phyloP scores from a whole-genome alignment of 2,888 invertebrate genomes.

The Chrysodeixis includens region DNA sequence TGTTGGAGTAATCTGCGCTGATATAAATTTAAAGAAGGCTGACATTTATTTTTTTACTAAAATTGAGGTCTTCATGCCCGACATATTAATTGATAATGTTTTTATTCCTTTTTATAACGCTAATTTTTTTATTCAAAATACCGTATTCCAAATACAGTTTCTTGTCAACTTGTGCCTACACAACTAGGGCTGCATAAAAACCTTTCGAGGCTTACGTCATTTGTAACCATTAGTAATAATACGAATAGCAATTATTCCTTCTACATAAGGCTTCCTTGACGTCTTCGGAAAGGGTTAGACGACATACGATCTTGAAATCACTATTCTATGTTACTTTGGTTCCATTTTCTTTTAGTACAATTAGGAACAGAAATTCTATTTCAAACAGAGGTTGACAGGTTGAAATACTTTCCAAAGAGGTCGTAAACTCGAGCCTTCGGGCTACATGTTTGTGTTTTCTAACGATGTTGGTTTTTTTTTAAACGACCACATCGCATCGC shows the following conservation, averaged over 20 bases:
- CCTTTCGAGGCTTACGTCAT: conserved; percentile 19
- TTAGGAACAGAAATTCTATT: neutral
- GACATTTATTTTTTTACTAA: conserved; percentile 7
- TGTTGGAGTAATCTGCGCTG: conserved; percentile 41
- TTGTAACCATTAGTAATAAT: conserved; percentile 41
- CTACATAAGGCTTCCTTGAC: conserved; percentile 47
- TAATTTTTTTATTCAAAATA: neutral
- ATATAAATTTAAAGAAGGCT: conserved; percentile 44
- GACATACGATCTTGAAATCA: conserved; percentile 25
- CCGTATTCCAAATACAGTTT: neutral
- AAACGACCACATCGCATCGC: neutral
- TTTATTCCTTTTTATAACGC: neutral
- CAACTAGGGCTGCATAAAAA: conserved; percentile 21
- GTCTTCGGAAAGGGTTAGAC: conserved; percentile 21
- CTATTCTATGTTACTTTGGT: conserved; percentile 1
- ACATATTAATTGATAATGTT: conserved; percentile 1
- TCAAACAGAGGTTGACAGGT: conserved; percentile 3
- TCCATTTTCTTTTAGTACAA: neutral
- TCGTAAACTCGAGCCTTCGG: conserved; percentile 4
- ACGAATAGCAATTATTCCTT: conserved; percentile 44
- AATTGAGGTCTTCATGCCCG: conserved; percentile 1
- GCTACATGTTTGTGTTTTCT: neutral
- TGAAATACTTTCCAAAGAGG: conserved; percentile 1
- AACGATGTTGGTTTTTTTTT: neutral
- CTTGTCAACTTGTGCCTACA: neutral